Evolutionary conservation across 2,888 invertebrate genomes (phyloP).

Genomic region (Fragum fragum): DNA sequence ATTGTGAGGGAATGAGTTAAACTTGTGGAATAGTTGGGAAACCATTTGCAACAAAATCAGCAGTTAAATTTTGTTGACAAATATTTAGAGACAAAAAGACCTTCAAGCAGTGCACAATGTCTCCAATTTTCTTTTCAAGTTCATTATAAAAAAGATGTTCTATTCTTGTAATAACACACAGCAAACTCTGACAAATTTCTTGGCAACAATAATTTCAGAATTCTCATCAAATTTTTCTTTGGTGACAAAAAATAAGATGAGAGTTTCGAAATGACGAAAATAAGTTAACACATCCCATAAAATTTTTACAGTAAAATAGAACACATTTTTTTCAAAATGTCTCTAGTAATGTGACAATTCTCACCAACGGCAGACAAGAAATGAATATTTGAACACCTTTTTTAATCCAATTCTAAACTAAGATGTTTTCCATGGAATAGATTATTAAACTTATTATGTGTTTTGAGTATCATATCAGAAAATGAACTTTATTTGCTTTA

Average conservation of each 20-base stretch:
- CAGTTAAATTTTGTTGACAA: too few relatives aligned
- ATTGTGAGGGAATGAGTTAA: too few relatives aligned
- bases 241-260: background rate
- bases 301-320: background rate
- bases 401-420: slow-evolving; percentile 6
- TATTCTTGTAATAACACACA: too few relatives aligned
- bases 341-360: background rate
- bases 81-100: too few relatives aligned
- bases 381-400: slow-evolving; percentile 4
- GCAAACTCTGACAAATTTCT: background rate
- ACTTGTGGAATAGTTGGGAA: too few relatives aligned
- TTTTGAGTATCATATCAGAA: too few relatives aligned
- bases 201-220: background rate
- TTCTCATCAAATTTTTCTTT: background rate
- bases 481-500: too few relatives aligned
- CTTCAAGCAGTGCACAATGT: too few relatives aligned
- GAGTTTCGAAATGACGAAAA: background rate
- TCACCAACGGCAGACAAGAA: background rate
- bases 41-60: too few relatives aligned
- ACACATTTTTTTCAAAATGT: background rate
- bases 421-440: background rate
- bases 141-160: too few relatives aligned
- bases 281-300: background rate
- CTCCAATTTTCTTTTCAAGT: too few relatives aligned
- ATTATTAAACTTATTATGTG: background rate